Evolutionary conservation across 2,888 invertebrate genomes (phyloP), one percentile per base, ranked within the genome.

Genomic region (Sinhomidia bicolor): DNA sequence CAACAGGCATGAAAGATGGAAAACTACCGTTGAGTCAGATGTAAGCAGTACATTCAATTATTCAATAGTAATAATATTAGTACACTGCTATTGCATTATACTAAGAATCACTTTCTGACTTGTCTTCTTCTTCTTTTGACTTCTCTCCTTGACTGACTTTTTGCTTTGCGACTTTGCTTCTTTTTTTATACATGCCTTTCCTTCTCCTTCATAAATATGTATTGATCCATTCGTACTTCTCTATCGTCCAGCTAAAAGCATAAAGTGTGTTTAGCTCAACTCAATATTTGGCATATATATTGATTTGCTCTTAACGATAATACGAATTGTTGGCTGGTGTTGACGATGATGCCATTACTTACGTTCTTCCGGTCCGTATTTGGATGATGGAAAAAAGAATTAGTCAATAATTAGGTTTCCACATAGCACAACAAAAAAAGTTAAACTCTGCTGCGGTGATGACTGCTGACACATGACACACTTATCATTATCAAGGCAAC

Each of bases 21-120:
- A 92, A 92, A 89, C 81, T 91, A 89, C 91, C 92, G 32, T 85
- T 92, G 81, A 91, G 90, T 90, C 90, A 91, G 89, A 91, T 91
- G 92, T 92, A 89, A 79, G 92, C 86, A 32, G 4, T 44, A 51
- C n/a, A 51, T 54, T 51, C 76, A 51, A 51, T 51, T 74, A 29
- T 76, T 23, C 74, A 47, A 41, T 9, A 26, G 20, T 47, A 14
- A n/a, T n/a, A n/a, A n/a, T n/a, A 47, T 23, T 76, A 32, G n/a
- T n/a, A n/a, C 20, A 20, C 7, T 29, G n/a, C 32, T 65, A 32
- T n/a, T 10, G 14, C 4, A 14, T 47, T 14, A 47, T 9, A 47
- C n/a, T n/a, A n/a, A 14, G 47, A 65, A 14, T 1, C 14, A 76
- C 29, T 54, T 76, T 26, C 26, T 47, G 23, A n/a, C 71, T 12